Evolutionary conservation across 2,888 invertebrate species (phyloP), one percentile per base, ranked within the genome.

Genomic region (Cheilosia variabilis): DNA sequence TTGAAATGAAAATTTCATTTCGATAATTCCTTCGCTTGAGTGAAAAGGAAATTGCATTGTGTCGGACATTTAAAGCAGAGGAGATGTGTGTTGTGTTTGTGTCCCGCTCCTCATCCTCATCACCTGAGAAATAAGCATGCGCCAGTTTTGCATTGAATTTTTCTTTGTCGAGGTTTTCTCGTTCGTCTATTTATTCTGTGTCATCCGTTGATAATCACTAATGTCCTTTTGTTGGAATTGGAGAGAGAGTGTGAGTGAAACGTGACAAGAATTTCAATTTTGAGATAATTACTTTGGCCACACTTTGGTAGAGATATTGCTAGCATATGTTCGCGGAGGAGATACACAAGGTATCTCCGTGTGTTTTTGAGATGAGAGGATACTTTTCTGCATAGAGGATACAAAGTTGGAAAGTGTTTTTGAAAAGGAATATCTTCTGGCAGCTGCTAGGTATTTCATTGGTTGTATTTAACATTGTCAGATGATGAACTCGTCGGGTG

Each of bases 261-360:
- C 90, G 90, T 90, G 90, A 88, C 89, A 31, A 53, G 88, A 78
- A 89, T 87, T 87, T 81, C 87, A 87, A 87, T 89, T 87, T 89
- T 75, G 87, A 89, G 90, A 90, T 90, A 90, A 90, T 90, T 88
- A 88, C 77, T 53, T 76, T 73, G 63, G 78, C 63, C 87, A 87
- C 75, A 87, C 73, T 84, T 84, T 79, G 58, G 66, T 62, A 5
- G 66, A 65, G 50, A 45, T 58, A 24, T 24, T 66, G 66, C 31
- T 62, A 68, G 43, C 72, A 72, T 55, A 62, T 82, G 82, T 83
- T 66, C 65, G 63, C 52, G 55, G 15, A 9, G 17, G 31, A 75
- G 65, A 43, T 57, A 22, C 57, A 22, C 2, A 43, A 27, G 43
- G 24, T 43, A 55, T 52, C 52, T 22, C 50, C 37, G 6, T n/a